These are phyloP conservation scores for Ondatra zibethicus DNA, from an alignment of 2,113 vertebrate genomes.

Conservation along the genomic window DNA sequence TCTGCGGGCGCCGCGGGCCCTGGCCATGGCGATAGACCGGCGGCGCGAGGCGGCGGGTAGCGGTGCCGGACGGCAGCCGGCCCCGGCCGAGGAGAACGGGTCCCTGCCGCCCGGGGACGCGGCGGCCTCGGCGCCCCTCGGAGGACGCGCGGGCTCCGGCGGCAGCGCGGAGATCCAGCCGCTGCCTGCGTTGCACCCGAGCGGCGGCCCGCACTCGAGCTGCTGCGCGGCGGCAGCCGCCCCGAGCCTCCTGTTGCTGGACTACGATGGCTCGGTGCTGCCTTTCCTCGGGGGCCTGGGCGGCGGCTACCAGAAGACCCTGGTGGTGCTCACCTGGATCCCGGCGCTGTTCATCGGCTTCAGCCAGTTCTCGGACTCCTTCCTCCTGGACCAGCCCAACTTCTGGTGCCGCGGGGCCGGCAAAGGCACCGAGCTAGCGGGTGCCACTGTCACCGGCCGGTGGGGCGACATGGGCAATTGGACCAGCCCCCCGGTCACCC, in stretches of 20 bases:
- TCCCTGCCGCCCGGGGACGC: constrained; percentile 83
- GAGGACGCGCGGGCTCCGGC: constrained; percentile 57
- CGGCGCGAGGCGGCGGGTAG: constrained; percentile 84
- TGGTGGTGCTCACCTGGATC: constrained; percentile 98
- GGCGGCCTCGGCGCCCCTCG: constrained; percentile 74
- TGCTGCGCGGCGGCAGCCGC: constrained; percentile 71
- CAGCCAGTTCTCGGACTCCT: constrained; percentile 98
- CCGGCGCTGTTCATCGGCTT: constrained; percentile 97
- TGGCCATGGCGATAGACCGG: constrained; percentile 87
- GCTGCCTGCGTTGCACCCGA: constrained; percentile 63
- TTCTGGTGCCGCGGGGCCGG: constrained; percentile 89
- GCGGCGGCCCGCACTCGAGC: constrained; percentile 61
- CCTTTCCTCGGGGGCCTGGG: constrained; percentile 95
- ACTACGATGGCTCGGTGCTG: constrained; percentile 94
- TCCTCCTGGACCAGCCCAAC: constrained; percentile 94
- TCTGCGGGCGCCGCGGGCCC: constrained; percentile 70
- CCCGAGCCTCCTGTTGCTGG: constrained; percentile 90
- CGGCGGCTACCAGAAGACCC: constrained; percentile 91
- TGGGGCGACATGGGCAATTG: constrained; percentile 65
- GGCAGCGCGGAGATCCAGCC: constrained; percentile 84
- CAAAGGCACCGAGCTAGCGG: constrained; percentile 67
- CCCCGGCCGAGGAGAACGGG: constrained; percentile 86
- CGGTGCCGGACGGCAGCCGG: constrained; percentile 73
- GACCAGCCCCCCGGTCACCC: constrained; percentile 55
- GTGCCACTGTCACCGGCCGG: constrained; percentile 42